Evolutionary conservation across 2,888 invertebrate genomes (phyloP).

Genomic region (Limnephilus auricula): DNA sequence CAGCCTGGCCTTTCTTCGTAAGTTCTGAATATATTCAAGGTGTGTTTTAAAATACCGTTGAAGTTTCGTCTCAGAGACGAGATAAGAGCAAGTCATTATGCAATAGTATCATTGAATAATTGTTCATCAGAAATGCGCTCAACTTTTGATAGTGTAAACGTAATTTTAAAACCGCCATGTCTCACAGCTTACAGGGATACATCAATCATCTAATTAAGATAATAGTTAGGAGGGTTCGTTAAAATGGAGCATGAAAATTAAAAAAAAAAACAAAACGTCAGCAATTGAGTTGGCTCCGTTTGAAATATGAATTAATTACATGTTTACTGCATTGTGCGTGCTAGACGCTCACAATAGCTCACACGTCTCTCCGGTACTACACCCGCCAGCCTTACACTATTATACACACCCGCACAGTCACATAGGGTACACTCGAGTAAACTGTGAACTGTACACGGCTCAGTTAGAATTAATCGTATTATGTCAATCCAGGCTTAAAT

Average conservation of each 20-base stretch:
- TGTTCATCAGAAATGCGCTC: not conserved
- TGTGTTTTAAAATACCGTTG: not conserved
- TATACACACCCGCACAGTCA: slow-evolving; percentile 11
- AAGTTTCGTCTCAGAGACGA: not conserved
- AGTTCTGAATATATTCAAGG: not conserved
- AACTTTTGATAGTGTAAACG: not conserved
- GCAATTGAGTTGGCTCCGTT: slow-evolving; percentile 61
- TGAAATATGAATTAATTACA: slow-evolving; percentile 63
- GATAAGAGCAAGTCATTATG: not conserved
- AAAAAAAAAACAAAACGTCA: slow-evolving; percentile 61
- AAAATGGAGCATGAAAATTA: slow-evolving; percentile 63
- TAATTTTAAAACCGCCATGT: not conserved
- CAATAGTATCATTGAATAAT: not conserved
- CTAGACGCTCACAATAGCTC: slow-evolving; percentile 20
- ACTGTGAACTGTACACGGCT: not conserved
- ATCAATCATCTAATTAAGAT: slow-evolving; percentile 63
- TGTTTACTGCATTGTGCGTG: slow-evolving; percentile 50
- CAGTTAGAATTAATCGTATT: slow-evolving; percentile 59
- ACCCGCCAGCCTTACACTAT: not conserved
- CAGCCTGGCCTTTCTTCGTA: not conserved
- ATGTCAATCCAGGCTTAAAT: slow-evolving; percentile 56
- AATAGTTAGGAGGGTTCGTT: slow-evolving; percentile 59
- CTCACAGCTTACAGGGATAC: slow-evolving; percentile 6
- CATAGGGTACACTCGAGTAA: not conserved
- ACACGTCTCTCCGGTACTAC: slow-evolving; percentile 28